Conservation (phyloP, 2,113 vertebrate genomes). For the Siphamia tubifer region DNA sequence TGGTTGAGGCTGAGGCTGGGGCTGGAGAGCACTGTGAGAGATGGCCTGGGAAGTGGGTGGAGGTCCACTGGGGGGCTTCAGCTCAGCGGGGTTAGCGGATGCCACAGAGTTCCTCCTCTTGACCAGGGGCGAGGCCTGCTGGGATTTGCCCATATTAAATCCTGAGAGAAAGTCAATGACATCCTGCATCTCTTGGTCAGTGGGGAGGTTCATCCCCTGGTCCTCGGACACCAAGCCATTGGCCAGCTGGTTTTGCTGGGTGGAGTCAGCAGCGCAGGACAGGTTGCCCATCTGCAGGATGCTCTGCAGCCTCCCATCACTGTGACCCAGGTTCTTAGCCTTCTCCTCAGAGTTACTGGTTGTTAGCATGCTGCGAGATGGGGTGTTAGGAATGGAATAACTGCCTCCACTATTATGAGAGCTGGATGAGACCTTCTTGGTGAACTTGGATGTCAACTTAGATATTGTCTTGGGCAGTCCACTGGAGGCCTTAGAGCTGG, state of each 20-base stretch:
- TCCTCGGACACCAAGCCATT: constrained; percentile 89
- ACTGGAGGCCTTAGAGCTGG: constrained; percentile 88
- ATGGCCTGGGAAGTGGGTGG: constrained; percentile 80
- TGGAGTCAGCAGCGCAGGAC: constrained; percentile 79
- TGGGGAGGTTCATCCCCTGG: constrained; percentile 97
- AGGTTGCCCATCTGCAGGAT: constrained; percentile 86
- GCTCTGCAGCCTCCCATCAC: constrained; percentile 85
- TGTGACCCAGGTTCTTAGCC: constrained; percentile 78
- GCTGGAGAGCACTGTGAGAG: constrained; percentile 81
- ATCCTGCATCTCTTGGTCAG: constrained; percentile 99
- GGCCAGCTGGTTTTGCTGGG: constrained; percentile 74
- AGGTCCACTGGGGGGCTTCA: constrained; percentile 84
- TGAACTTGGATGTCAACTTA: constrained; percentile 96
- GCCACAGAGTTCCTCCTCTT: constrained; percentile 93
- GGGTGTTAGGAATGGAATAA: constrained; percentile 91
- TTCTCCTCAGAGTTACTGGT: constrained; percentile 86
- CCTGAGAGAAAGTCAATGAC: constrained; percentile 99
- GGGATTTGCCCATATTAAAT: constrained; percentile 98
- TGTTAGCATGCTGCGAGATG: constrained; percentile 88
- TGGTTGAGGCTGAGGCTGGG: constrained; percentile 67
- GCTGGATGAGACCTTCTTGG: constrained; percentile 91
- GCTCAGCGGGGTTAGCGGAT: constrained; percentile 85
- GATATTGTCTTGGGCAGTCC: constrained; percentile 97
- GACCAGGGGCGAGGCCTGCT: constrained; percentile 92
- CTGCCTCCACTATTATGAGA: constrained; percentile 82